Evolutionary conservation across 2,113 vertebrate genomes (phyloP), one percentile per base, ranked within the genome.

Genomic region (Atherinomorus stipes): DNA sequence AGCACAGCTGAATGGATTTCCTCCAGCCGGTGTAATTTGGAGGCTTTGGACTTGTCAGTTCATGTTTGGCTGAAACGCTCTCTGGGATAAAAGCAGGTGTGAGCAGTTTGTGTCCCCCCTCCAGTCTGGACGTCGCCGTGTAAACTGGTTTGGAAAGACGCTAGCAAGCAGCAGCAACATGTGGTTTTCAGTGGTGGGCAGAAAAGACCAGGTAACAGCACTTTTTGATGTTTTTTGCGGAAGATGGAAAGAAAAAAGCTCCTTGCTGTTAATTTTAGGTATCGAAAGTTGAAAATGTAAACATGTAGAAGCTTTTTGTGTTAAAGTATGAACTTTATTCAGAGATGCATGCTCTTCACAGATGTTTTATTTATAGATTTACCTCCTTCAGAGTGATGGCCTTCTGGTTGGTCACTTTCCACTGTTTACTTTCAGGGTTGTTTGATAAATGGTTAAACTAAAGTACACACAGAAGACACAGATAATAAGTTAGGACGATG

Each of bases 151-250:
- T 44, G 75, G 58, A 60, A 22, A 11, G 44, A 19, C 28, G 61
- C 52, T 56, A 37, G 70, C 40, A 2, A 69, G 72, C 58, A 40
- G 62, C 84, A 38, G 76, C 90, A 93, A 78, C 93, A 99, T 98
- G 97, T 98, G 97, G 97, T 96, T 99, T 94, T 99, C 97, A 75
- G 97, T 99, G 83, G 96, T 99, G 81, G 97, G 97, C 88, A 95
- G 92, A 90, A 94, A 77, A 81, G 95, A 94, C 78, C 81, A 93
- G 76, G 87, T 91, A 89, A 83, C 19, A 3, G 9, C 15, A 26
- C 13, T 7, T 58, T 58, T 58, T 11, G 4, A 38, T 10, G 12
- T 2, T 13, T 53, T 31, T 28, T 9, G 31, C 9, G 31, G 31
- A 34, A 34, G 7, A 34, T 28, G 28, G 28, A 28, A 28, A 28